Base-by-base conservation (phyloP, 2,113 vertebrate genomes). In the Perognathus longimembris region DNA sequence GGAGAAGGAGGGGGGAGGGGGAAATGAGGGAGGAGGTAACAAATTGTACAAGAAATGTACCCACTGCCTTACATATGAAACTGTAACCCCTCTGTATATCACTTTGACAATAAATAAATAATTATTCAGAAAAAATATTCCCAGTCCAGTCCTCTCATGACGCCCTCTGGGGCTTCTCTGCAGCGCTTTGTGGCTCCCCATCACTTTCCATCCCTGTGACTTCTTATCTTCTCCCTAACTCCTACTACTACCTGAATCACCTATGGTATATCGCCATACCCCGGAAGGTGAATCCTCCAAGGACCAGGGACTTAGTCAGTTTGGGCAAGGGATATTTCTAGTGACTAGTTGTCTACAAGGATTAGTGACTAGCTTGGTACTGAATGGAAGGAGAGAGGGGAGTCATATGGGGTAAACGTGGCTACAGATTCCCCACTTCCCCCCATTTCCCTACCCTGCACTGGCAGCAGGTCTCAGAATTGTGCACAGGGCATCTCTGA, bases 241-340 rank as follows among this genome's bases (percentile, higher is more conserved):
- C 1, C 57, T 22, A 6, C 15, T 8, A 42, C 26, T 38, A 0
- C 17, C n/a, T 15, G 11, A 26, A 36, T 22, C 38, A 14, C 22
- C 76, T 17, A 45, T 54, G 50, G 50, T 17, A 54, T 18, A 45
- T 32, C 10, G 42, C n/a, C 30, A 74, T 1, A 12, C 2, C 34
- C 70, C 20, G 14, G 40, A 30, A 9, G 14, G n/a, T 3, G 24
- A 92, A 14, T 5, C 28, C 30, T 18, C 22, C 0, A 0, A 32
- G 40, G 71, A 64, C 9, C 0, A 22, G 4, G 32, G 0, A 24
- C 4, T 18, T 20, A 3, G 22, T 69, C 61, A 67, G 0, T 7
- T 34, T 57, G 4, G 1, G 18, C 34, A n/a, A n/a, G 26, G 12
- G 45, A 3, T 28, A 3, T 42, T 36, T 38, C 67, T 26, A 10